Conservation (phyloP, 2,797 vertebrate genomes). For the Cyprinella venusta region DNA sequence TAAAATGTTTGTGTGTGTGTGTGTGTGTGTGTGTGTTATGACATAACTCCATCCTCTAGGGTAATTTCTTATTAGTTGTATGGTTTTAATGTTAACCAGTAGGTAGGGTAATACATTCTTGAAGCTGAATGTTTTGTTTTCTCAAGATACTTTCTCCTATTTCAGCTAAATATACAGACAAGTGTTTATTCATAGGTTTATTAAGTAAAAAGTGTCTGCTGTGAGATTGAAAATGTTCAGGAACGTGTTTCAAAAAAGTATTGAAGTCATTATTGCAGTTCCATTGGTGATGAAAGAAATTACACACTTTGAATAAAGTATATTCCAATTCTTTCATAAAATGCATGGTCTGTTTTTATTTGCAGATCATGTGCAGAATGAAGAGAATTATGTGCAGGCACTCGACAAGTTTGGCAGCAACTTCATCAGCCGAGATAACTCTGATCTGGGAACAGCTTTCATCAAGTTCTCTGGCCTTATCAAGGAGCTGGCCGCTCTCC, state of each 20-base stretch:
- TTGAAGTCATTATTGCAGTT: neutral
- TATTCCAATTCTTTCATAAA: neutral
- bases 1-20: constrained; percentile 26
- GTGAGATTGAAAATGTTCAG: neutral
- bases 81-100: neutral
- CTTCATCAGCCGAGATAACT: constrained; percentile 89
- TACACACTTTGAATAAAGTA: neutral
- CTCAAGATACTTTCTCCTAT: neutral
- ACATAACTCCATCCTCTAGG: neutral
- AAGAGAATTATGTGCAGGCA: constrained; percentile 89
- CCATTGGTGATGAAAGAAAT: neutral
- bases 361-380: constrained; percentile 87
- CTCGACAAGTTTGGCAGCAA: constrained; percentile 90
- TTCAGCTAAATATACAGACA: neutral
- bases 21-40: neutral
- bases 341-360: constrained; percentile 12
- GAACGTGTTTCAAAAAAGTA: neutral
- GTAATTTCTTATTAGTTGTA: neutral
- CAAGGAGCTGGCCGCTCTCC: constrained; percentile 85
- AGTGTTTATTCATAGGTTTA: neutral
- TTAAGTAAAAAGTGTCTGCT: no score
- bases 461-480: constrained; percentile 88
- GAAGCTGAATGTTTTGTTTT: neutral
- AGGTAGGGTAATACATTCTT: neutral
- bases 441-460: constrained; percentile 87